These are phyloP conservation scores for Phalloptychus januarius DNA, from an alignment of 2,797 vertebrate genomes.

Conservation along the genomic window DNA sequence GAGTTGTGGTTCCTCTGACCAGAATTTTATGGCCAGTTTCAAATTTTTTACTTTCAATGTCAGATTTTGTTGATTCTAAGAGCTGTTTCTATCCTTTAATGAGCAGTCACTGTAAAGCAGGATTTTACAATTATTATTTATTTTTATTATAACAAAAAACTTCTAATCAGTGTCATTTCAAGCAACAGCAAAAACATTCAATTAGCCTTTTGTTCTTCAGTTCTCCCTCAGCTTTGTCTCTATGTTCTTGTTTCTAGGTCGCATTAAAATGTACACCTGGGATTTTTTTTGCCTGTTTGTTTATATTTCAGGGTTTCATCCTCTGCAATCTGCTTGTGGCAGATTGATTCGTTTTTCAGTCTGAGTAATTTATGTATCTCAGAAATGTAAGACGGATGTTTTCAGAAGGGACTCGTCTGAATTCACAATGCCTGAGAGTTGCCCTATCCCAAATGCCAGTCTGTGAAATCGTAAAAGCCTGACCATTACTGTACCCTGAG, in stretches of 20 bases:
- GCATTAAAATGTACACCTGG: conserved; percentile 45
- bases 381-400: conserved; percentile 40
- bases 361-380: conserved; percentile 59
- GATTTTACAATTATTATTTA: not conserved
- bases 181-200: not conserved
- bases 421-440: conserved; percentile 40
- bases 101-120: not conserved
- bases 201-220: conserved; percentile 7
- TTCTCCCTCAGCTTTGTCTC: not conserved
- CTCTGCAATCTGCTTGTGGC: conserved; percentile 52
- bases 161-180: not conserved
- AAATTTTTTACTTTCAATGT: not conserved
- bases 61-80: not conserved
- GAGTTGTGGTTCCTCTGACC: not conserved
- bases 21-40: not conserved
- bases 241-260: conserved; percentile 29
- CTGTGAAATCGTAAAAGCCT: conserved; percentile 41
- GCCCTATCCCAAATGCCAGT: conserved; percentile 35
- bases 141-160: not conserved
- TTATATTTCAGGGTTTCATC: conserved; percentile 59
- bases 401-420: conserved; percentile 54
- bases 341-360: conserved; percentile 45
- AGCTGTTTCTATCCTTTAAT: not conserved
- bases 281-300: conserved; percentile 48
- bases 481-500: conserved; percentile 27